A percentile compares a stretch with the other conserved stretches of the same genome.
Conservation (phyloP, 2,113 vertebrate species). For the Lasiurus borealis region DNA sequence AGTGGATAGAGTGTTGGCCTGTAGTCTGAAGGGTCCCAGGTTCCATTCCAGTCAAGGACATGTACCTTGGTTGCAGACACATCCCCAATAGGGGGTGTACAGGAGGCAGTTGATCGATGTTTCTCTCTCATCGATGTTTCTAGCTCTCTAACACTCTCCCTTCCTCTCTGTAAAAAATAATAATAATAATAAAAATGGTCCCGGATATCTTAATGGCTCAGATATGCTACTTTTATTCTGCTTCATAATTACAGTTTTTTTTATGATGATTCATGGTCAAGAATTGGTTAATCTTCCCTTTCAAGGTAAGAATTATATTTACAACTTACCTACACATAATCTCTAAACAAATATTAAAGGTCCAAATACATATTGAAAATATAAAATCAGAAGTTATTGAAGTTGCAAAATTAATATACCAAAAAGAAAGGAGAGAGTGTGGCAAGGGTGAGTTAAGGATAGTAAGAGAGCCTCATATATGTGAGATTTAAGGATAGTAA, state of each 20-base stretch:
- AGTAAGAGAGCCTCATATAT: background rate
- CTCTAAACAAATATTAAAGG: slow-evolving; percentile 10
- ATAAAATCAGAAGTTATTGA: background rate
- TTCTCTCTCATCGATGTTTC: too few relatives aligned
- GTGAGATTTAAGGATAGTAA: background rate
- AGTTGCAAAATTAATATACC: slow-evolving; percentile 23
- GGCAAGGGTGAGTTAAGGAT: background rate
- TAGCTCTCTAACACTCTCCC: too few relatives aligned
- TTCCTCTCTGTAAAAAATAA: too few relatives aligned
- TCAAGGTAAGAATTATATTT: slow-evolving; percentile 34
- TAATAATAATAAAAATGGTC: background rate
- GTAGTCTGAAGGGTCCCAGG: too few relatives aligned
- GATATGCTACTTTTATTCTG: slow-evolving; percentile 43
- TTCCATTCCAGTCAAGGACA: too few relatives aligned
- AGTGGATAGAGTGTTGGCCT: too few relatives aligned
- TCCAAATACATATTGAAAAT: background rate
- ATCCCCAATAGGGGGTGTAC: too few relatives aligned
- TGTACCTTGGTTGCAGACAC: too few relatives aligned
- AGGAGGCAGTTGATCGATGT: too few relatives aligned
- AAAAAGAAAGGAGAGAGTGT: slow-evolving; percentile 4
- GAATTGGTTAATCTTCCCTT: slow-evolving; percentile 40
- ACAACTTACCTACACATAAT: slow-evolving; percentile 11
- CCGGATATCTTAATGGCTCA: background rate
- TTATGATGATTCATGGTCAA: slow-evolving; percentile 38
- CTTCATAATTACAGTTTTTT: slow-evolving; percentile 2